Evolutionary conservation across 2,888 invertebrate species (phyloP), one percentile per base, ranked within the genome.

Genomic region (Drosophila bunnanda): DNA sequence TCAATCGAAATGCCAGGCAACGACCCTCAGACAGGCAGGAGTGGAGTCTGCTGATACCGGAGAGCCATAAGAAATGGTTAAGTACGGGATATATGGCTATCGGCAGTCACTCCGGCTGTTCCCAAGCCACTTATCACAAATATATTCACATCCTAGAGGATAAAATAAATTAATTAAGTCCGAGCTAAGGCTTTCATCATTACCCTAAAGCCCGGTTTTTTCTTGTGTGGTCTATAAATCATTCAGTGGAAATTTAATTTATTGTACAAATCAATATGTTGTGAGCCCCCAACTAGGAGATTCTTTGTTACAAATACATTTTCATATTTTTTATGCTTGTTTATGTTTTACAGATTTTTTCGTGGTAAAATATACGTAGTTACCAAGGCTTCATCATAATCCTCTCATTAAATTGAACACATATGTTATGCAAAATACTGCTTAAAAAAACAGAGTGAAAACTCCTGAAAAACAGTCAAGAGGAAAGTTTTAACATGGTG

Each of bases 21-120:
- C 28, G 61, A 75, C 70, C 54, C 67, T 43, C 38, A 25, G 15
- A 8, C 8, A 17, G 17, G 15, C 20, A 9, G 25, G 28, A 9
- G 34, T 34, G 44, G 22, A 58, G 36, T 9, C 36, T 34, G 25
- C 20, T 41, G n/a, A 28, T 30, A 28, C 28, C 10, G 39, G n/a
- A 28, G 9, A 22, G 38, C 4, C 32, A 32, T 32, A 41, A 32
- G 56, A 41, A 39, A 32, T 32, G 59, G 56, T 41, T 17, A 25
- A 54, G 30, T 39, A 5, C 6, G 2, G 54, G 15, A 52, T 34
- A 15, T 34, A 34, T 50, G 50, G 2, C 50, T 20, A 15, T 20
- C 15, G 8, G 9, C 20, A 15, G 9, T 9, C 32, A 13, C 15
- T 4, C 22, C 22, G 3, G 3, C 25, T 25, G 25, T 25, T 25